Evolutionary conservation across 2,888 invertebrate species (phyloP), one percentile per base, ranked within the genome.

Genomic region (Eubasilissa splendida): DNA sequence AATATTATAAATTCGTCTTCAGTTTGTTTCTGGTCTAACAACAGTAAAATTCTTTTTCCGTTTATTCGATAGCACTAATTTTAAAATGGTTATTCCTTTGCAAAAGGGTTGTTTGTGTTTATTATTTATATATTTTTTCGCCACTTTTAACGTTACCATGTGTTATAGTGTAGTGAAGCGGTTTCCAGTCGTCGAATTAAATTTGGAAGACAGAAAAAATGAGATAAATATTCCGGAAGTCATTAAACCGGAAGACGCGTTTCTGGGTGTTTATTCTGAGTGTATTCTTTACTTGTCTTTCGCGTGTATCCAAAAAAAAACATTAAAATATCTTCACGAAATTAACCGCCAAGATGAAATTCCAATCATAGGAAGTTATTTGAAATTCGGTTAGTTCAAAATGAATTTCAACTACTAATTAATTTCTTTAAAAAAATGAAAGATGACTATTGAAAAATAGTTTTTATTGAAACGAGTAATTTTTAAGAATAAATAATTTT

Each of bases 241-340:
- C 11, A 11, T 42, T 33, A 33, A 77, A 77, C 77, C 85, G 8
- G 85, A 88, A 85, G 84, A 90, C 87, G 88, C 88, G 56, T 87
- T 93, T 84, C 86, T 90, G 86, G 88, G 91, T 85, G 88, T 92
- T 84, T 91, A 93, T 87, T 82, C 88, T 60, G 88, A 92, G 83
- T 93, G 93, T 85, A 87, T 93, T 66, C 78, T 92, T 50, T 89
- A 90, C 84, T 85, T 93, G 1, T 93, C 93, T 0, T 90, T 92
- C 80, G 86, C 87, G 50, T 93, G 93, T 85, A 87, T 92, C 42
- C 92, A 92, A 85, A 91, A 88, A 83, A 92, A 92, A 85, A 89
- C 93, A 2, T 87, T 92, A 9, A 85, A 90, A 68, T 93, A 92
- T 86, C 85, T 93, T 81, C 91, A 91, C 79, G 88, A 90, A 31